These are phyloP conservation scores for Bovichtus diacanthus DNA, from an alignment of 2,797 vertebrate species.

Conservation along the genomic window DNA sequence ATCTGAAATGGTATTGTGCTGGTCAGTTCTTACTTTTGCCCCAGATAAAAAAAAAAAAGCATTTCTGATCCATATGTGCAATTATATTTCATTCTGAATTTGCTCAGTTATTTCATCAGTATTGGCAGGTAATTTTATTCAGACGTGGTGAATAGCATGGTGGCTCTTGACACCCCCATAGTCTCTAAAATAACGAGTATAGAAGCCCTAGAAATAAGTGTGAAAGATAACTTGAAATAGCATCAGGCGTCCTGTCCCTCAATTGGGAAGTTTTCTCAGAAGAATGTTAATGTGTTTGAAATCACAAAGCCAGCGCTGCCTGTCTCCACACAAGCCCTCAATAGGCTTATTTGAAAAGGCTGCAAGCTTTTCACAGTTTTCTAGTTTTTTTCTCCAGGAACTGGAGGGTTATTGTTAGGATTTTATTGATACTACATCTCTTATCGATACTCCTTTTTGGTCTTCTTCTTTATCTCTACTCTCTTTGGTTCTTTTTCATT, in stretches of 20 bases:
- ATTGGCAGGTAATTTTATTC: conserved; percentile 6
- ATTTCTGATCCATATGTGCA: neutral
- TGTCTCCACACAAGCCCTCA: neutral
- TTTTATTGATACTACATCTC: neutral
- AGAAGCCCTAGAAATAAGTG: neutral
- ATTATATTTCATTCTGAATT: neutral
- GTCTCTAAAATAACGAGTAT: neutral
- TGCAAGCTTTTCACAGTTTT: neutral
- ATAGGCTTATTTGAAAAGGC: neutral
- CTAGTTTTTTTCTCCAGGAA: neutral
- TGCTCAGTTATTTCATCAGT: conserved; percentile 11
- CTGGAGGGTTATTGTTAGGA: fast-evolving
- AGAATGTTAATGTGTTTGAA: conserved; percentile 15
- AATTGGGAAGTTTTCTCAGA: conserved; percentile 1
- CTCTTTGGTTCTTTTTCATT: too few relatives aligned
- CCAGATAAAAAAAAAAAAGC: neutral
- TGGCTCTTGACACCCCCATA: conserved; percentile 1
- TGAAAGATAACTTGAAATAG: conserved; percentile 14
- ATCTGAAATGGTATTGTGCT: neutral
- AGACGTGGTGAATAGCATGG: neutral
- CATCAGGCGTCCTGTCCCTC: conserved; percentile 2
- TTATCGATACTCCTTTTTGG: too few relatives aligned
- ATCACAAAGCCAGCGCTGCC: conserved; percentile 8
- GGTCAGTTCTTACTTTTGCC: neutral
- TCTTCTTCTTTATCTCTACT: too few relatives aligned